A percentile compares a stretch with the other conserved stretches of the same genome.
Evolutionary conservation across 2,797 vertebrate species (phyloP).

Genomic region (Callimico goeldii): DNA sequence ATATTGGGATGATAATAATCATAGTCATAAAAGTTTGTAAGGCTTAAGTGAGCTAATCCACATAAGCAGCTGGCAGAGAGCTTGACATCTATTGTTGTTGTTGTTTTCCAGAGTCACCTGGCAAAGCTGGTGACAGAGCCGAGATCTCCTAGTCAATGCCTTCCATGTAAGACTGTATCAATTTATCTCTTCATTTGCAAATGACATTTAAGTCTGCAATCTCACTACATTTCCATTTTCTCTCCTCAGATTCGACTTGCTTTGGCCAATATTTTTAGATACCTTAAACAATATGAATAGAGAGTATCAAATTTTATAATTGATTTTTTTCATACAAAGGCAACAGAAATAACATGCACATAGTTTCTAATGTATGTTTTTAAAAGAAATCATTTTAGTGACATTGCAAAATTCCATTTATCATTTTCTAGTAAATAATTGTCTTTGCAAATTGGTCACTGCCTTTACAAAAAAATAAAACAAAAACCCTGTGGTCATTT

Average conservation of each 20-base stretch:
- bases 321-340: not conserved
- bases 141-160: not conserved
- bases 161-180: not conserved
- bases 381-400: not conserved
- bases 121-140: not conserved
- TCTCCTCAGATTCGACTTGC: not conserved
- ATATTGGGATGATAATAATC: slow-evolving; percentile 10
- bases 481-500: not conserved
- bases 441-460: not conserved
- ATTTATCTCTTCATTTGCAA: not conserved
- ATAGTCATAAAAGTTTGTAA: not conserved
- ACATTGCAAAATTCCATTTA: not conserved
- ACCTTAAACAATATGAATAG: slow-evolving; percentile 3
- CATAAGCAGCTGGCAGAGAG: not conserved
- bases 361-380: not conserved
- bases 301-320: slow-evolving; percentile 14
- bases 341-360: not conserved
- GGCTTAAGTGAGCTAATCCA: not conserved
- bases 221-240: not conserved
- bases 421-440: slow-evolving; percentile 21
- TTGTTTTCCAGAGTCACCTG: not conserved
- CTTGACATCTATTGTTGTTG: not conserved
- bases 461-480: slow-evolving; percentile 7
- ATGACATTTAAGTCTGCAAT: not conserved
- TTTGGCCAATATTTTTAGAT: slow-evolving; percentile 25